Evolutionary conservation across 1,140 invertebrate species (phyloP).

Genomic region (Cyclargus thomasi): DNA sequence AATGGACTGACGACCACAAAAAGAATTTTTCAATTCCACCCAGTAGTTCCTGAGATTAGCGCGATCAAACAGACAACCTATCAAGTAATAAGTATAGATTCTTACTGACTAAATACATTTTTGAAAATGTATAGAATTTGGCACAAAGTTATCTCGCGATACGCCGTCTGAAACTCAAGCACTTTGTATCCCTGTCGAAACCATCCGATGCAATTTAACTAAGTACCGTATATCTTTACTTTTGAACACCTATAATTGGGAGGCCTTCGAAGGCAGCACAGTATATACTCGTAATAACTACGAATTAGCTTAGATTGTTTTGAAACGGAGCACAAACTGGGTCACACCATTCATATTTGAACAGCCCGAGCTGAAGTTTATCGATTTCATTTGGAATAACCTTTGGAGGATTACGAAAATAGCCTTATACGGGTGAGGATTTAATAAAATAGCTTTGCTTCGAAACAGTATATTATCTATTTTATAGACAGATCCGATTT

Average conservation of each 20-base stretch:
- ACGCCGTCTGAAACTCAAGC: no score
- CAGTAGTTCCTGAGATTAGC: no score
- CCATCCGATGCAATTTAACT: no score
- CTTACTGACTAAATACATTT: no score
- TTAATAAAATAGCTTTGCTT: conserved; percentile 1
- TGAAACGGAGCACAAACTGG: neutral
- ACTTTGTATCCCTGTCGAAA: no score
- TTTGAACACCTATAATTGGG: neutral
- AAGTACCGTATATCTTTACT: neutral
- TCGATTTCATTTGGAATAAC: neutral
- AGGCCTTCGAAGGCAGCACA: neutral
- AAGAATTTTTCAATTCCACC: no score
- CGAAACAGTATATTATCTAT: neutral
- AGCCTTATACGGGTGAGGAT: neutral
- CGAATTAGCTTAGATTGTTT: neutral
- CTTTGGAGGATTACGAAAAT: neutral
- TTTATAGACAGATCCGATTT: neutral
- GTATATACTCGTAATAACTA: neutral
- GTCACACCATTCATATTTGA: conserved; percentile 1
- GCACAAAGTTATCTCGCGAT: no score
- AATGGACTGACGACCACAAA: no score
- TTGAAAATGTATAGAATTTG: no score
- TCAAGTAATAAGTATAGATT: no score
- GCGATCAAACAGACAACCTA: no score
- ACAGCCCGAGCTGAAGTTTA: neutral